Conservation (phyloP, 1,140 invertebrate species). For the Vanessa atalanta region DNA sequence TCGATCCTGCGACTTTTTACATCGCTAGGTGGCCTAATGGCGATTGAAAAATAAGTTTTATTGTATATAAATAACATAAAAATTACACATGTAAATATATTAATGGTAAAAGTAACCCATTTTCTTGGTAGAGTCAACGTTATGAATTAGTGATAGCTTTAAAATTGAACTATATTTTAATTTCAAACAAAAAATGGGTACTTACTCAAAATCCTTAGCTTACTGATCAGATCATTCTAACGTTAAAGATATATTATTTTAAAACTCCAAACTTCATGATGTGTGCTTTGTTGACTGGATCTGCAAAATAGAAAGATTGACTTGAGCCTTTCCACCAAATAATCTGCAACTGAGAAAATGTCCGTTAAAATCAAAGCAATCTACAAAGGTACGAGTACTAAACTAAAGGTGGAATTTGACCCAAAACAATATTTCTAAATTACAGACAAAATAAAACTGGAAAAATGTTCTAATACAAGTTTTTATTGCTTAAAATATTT, state of each 20-base stretch:
- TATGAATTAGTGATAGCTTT: too few relatives aligned
- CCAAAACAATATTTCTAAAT: constrained; percentile 65
- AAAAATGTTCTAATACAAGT: constrained; percentile 16
- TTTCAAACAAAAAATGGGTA: too few relatives aligned
- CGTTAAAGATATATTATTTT: background rate
- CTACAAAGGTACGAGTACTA: constrained; percentile 24
- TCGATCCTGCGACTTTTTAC: too few relatives aligned
- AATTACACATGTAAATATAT: too few relatives aligned
- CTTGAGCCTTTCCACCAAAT: constrained; percentile 65
- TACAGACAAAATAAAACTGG: constrained; percentile 21
- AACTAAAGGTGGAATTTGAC: constrained; percentile 62
- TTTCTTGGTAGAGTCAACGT: too few relatives aligned
- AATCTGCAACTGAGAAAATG: constrained; percentile 40
- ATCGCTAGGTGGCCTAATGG: too few relatives aligned
- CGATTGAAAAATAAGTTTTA: too few relatives aligned
- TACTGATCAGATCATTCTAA: background rate
- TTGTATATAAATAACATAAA: too few relatives aligned
- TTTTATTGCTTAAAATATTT: constrained; percentile 17
- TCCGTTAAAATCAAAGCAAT: constrained; percentile 29
- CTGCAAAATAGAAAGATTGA: constrained; percentile 69
- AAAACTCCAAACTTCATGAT: background rate
- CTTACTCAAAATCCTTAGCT: background rate
- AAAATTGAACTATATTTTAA: too few relatives aligned
- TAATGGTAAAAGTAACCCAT: too few relatives aligned
- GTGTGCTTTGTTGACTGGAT: background rate